These are phyloP conservation scores for Sicus ferrugineus DNA, from an alignment of 2,888 invertebrate genomes.

Conservation along the genomic window DNA sequence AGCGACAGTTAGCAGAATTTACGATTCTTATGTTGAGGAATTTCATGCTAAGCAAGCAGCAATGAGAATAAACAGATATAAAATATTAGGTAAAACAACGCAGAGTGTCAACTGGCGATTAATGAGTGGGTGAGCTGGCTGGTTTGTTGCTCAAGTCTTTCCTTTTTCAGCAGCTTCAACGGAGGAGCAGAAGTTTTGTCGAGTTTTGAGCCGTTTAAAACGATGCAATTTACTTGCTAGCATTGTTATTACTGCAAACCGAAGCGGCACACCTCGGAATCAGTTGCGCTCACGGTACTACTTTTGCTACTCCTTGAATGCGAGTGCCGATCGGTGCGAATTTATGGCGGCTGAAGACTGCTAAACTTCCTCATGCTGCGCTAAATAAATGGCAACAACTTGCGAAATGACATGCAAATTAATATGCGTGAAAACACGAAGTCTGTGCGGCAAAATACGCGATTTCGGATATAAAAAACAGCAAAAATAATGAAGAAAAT, in stretches of 20 bases:
- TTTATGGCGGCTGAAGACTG: background rate
- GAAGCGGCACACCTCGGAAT: background rate
- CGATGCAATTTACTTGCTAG: no score
- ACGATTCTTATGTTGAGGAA: conserved; percentile 30
- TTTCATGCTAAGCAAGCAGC: background rate
- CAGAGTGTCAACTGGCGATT: background rate
- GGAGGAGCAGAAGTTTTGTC: background rate
- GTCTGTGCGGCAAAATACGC: background rate
- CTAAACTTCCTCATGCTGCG: conserved; percentile 20
- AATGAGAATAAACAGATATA: background rate
- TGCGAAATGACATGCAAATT: background rate
- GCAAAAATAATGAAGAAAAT: background rate
- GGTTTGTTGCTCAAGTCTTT: background rate
- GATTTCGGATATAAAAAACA: background rate
- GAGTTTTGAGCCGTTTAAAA: no score
- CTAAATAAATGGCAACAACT: background rate
- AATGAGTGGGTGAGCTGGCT: background rate
- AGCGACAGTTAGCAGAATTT: conserved; percentile 20
- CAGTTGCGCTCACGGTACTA: background rate
- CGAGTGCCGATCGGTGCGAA: background rate
- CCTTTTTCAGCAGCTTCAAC: background rate
- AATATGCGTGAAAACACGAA: background rate
- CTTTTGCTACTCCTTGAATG: background rate
- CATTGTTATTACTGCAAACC: no score
- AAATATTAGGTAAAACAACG: background rate